Evolutionary conservation across 2,113 vertebrate species (phyloP).

Genomic region (Proterorhinus semilunaris): DNA sequence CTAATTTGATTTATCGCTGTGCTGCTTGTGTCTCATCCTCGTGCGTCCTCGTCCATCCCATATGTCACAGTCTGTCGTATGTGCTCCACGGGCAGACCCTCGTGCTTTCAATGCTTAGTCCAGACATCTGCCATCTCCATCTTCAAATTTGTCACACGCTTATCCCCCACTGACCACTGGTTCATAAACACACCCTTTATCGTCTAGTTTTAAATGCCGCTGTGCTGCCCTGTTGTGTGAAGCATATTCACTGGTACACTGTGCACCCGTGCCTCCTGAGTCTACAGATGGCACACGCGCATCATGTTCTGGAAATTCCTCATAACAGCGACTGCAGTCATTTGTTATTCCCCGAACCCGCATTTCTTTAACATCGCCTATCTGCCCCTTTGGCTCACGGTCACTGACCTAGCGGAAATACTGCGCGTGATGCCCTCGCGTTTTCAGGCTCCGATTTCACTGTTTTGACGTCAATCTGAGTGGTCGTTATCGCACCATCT

Average conservation of each 20-base stretch:
- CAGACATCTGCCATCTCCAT: conserved; percentile 56
- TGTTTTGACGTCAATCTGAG: conserved; percentile 55
- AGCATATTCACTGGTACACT: conserved; percentile 22
- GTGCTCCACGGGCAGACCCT: conserved; percentile 30
- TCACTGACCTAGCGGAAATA: conserved; percentile 15
- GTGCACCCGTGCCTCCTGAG: conserved; percentile 10
- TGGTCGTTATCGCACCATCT: conserved; percentile 48
- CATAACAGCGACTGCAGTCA: conserved; percentile 30
- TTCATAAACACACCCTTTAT: conserved; percentile 3
- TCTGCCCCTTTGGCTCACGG: conserved; percentile 13
- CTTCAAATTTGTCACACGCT: conserved; percentile 38
- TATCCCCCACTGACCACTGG: conserved; percentile 9
- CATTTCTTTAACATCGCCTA: conserved; percentile 12
- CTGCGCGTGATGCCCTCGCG: conserved; percentile 55
- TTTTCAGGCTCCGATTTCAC: conserved; percentile 53
- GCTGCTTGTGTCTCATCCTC: conserved; percentile 59
- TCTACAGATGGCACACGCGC: conserved; percentile 25
- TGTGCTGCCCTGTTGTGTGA: conserved; percentile 29
- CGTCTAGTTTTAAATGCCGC: conserved; percentile 1
- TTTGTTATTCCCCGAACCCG: conserved; percentile 36
- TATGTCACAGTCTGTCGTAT: conserved; percentile 40
- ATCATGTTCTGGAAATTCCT: conserved; percentile 28
- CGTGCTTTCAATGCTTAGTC: conserved; percentile 23
- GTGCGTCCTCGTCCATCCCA: conserved; percentile 51
- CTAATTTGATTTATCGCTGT: conserved; percentile 63